phyloP scores from a whole-genome alignment of 2,113 vertebrate genomes.

The Labrus mixtus region DNA sequence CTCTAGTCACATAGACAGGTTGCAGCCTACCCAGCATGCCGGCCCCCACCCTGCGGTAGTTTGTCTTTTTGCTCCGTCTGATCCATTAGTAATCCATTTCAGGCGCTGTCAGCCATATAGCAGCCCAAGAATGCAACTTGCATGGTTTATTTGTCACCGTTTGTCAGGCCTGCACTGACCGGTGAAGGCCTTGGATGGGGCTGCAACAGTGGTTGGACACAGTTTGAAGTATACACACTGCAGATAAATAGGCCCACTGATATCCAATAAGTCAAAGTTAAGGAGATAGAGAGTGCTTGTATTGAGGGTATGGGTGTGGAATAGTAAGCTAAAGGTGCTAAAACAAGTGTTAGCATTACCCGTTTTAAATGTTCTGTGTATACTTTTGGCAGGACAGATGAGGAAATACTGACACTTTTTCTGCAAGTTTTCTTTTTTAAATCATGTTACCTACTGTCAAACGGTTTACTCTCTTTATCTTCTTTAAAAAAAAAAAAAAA shows the following conservation, averaged over 20 bases:
- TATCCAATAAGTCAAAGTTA: slow-evolving; percentile 16
- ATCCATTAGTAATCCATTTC: slow-evolving; percentile 74
- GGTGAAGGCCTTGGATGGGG: slow-evolving; percentile 30
- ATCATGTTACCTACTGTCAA: no score
- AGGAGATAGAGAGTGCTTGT: slow-evolving; percentile 5
- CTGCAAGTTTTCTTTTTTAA: no score
- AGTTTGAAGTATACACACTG: slow-evolving; percentile 41
- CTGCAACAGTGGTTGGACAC: slow-evolving; percentile 30
- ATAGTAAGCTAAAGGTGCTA: background rate
- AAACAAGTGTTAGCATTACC: background rate
- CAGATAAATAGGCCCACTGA: slow-evolving; percentile 34
- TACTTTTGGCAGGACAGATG: no score
- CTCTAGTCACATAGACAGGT: slow-evolving; percentile 43
- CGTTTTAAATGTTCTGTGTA: no score
- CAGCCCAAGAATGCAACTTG: slow-evolving; percentile 32
- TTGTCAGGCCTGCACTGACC: slow-evolving; percentile 48
- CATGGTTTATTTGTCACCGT: slow-evolving; percentile 52
- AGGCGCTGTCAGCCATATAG: slow-evolving; percentile 47
- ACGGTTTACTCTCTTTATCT: no score
- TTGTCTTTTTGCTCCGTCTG: slow-evolving; percentile 61
- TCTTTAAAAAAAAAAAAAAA: no score
- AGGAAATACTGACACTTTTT: no score
- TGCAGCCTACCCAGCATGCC: slow-evolving; percentile 4
- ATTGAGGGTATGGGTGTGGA: background rate
- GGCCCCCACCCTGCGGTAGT: slow-evolving; percentile 18